These are phyloP conservation scores for Pedicia rivosa DNA, from an alignment of 2,888 invertebrate genomes.

Conservation along the genomic window DNA sequence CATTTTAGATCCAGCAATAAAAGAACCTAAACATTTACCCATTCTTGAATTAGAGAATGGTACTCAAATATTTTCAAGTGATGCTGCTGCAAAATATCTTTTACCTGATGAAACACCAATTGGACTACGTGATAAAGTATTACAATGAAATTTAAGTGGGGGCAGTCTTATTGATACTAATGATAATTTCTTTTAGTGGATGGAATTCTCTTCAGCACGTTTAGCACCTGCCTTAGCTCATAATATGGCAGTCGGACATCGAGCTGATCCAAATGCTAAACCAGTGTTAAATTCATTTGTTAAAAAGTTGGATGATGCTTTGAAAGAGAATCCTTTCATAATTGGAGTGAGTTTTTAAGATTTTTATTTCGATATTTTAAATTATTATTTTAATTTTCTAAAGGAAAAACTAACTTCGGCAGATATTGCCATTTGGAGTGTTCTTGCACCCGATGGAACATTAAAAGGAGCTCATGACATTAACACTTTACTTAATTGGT, in stretches of 20 bases:
- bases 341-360: constrained; percentile 35
- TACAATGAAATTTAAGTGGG: constrained; percentile 4
- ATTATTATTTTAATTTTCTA: too few species aligned
- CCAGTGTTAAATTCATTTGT: constrained; percentile 38
- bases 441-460: constrained; percentile 50
- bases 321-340: constrained; percentile 39
- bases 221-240: constrained; percentile 40
- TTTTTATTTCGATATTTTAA: not conserved
- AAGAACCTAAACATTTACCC: constrained; percentile 45
- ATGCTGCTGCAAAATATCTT: constrained; percentile 51
- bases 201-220: constrained; percentile 47
- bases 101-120: constrained; percentile 26
- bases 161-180: not conserved
- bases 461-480: constrained; percentile 39
- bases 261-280: constrained; percentile 38
- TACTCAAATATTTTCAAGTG: constrained; percentile 49
- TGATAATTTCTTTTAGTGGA: constrained; percentile 32
- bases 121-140: constrained; percentile 30
- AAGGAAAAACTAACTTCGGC: constrained; percentile 46
- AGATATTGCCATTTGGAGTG: constrained; percentile 58
- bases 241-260: constrained; percentile 33
- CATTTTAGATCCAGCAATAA: constrained; percentile 32
- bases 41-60: constrained; percentile 44
- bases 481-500: constrained; percentile 42
- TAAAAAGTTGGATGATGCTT: constrained; percentile 36